Base-by-base conservation (phyloP, 2,113 vertebrate species). In the Passer domesticus region DNA sequence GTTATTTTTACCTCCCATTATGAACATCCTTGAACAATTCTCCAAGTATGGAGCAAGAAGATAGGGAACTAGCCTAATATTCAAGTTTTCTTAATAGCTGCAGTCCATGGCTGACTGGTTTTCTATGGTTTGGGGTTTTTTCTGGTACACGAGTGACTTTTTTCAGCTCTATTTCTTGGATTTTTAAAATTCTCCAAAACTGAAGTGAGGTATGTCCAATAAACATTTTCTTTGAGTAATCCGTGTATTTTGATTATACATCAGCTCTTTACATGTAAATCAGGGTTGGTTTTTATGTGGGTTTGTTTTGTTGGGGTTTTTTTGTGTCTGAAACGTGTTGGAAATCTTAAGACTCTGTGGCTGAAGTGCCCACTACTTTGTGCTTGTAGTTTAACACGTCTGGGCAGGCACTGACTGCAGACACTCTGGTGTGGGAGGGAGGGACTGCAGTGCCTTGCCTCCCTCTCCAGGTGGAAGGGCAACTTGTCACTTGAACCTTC, bases 41-140 rank as follows among this genome's bases (percentile, higher is more conserved):
- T 83, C 62, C 67, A 84, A 92, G 60, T 93, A 70, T 64, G 72
- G 75, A 94, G 73, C 47, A 73, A 53, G 77, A 90, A 95, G 58
- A 43, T 46, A 82, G 87, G 69, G 60, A 68, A 87, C 43, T 43
- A 90, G 56, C 24, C 14, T 50, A 83, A 89, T 83, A n/a, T 83
- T 78, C 69, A 75, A 72, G n/a, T 76, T 82, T 94, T 96, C 90
- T 96, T 98, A 98, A 50, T 95, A 98, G 96, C 97, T 98, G 95
- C 98, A 98, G 97, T 97, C 98, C 98, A 96, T 97, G 98, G 96
- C 97, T 97, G 94, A 96, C 97, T 98, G 97, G 97, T 98, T 82
- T 98, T 98, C 97, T 97, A 92, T 97, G 94, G 96, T 67, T 87
- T 77, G 75, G 60, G 31, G 41, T 74, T 60, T 66, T 87, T 94